Conservation (phyloP, 2,113 vertebrate species). For the Pituophis catenifer region DNA sequence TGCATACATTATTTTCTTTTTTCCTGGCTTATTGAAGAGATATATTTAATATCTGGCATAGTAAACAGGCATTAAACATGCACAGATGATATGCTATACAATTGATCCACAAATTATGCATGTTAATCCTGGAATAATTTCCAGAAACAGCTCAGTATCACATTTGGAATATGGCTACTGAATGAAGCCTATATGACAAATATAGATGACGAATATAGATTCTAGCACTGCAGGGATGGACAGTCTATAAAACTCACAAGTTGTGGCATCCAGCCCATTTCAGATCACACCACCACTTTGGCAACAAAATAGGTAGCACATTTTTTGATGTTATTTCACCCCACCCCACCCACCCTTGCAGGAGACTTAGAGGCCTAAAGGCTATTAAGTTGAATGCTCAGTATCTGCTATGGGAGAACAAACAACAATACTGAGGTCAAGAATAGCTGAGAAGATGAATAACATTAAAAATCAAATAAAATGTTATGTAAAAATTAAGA, state of each 20-base stretch:
- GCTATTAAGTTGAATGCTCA: background rate
- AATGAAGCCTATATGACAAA: background rate
- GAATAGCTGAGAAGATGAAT: background rate
- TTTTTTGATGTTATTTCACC: background rate
- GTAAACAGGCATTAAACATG: background rate
- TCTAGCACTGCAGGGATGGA: background rate
- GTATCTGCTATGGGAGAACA: background rate
- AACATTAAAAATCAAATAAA: background rate
- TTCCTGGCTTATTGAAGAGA: background rate
- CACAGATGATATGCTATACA: background rate
- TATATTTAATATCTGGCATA: background rate
- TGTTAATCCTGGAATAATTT: background rate
- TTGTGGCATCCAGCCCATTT: background rate
- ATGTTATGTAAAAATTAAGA: background rate
- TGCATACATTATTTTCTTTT: background rate
- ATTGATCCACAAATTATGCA: background rate
- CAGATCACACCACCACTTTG: background rate
- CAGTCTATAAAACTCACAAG: background rate
- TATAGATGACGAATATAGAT: background rate
- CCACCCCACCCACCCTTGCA: background rate
- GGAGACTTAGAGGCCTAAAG: background rate
- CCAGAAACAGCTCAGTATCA: background rate
- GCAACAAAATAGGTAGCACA: background rate
- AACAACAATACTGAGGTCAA: background rate
- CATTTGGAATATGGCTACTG: background rate